Conservation (phyloP, 1,140 invertebrate species). For the Chionoecetes opilio region DNA sequence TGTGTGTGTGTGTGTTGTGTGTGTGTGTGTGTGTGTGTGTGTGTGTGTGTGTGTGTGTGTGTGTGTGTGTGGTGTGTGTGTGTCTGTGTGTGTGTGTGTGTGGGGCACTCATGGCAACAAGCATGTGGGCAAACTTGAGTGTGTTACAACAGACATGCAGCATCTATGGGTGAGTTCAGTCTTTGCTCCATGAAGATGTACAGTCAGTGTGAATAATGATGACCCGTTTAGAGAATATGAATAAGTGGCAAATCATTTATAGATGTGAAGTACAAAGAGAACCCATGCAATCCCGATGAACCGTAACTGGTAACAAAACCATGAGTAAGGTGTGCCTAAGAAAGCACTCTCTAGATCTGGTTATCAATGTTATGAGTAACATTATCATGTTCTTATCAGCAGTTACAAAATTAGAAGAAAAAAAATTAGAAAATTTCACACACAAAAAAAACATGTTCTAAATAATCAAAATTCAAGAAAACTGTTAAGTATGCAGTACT, state of each 20-base stretch:
- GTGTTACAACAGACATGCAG: background rate
- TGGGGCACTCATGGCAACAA: background rate
- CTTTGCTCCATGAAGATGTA: background rate
- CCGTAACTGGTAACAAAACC: background rate
- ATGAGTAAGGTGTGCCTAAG: background rate
- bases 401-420: background rate
- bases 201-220: background rate
- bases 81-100: background rate
- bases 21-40: background rate
- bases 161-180: background rate
- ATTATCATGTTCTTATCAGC: too few species aligned
- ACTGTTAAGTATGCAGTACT: too few species aligned
- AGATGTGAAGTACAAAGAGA: background rate
- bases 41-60: background rate
- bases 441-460: background rate
- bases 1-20: background rate
- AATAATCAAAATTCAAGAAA: background rate
- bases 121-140: background rate
- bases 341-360: background rate
- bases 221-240: background rate
- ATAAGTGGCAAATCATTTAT: background rate
- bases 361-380: background rate
- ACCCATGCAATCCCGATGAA: background rate
- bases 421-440: background rate
- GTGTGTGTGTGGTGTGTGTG: background rate